These are phyloP conservation scores for Tauraco hartlaubi DNA, from an alignment of 2,797 vertebrate genomes.

Conservation along the genomic window DNA sequence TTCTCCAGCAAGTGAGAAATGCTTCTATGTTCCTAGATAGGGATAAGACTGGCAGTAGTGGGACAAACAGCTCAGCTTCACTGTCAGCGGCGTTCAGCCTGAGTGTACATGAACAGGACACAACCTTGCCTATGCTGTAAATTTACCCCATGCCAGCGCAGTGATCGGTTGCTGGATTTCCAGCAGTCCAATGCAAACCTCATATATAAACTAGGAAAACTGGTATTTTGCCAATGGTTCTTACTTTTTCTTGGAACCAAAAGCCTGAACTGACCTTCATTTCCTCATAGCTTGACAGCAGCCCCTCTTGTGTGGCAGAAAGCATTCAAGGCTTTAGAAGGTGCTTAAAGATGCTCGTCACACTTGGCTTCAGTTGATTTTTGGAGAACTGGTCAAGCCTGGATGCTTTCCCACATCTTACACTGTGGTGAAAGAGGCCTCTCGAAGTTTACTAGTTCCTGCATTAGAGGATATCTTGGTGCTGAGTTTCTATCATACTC, in stretches of 20 bases:
- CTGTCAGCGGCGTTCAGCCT: not conserved
- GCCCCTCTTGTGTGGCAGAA: not conserved
- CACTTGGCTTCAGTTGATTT: not conserved
- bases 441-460: not conserved
- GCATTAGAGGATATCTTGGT: not conserved
- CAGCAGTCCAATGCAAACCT: not conserved
- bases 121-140: not conserved
- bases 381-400: not conserved
- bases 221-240: not conserved
- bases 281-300: not conserved
- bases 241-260: not conserved
- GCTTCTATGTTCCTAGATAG: not conserved
- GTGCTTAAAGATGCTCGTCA: not conserved
- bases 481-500: not conserved
- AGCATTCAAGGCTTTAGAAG: not conserved
- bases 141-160: not conserved
- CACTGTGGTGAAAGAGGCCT: not conserved
- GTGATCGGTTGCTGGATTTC: not conserved
- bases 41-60: not conserved
- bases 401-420: not conserved
- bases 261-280: not conserved
- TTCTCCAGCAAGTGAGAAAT: not conserved
- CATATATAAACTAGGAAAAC: not conserved
- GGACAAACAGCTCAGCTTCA: not conserved
- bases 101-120: not conserved